Percentiles rank a stretch among this genome's conserved stretches.
Evolutionary conservation across 2,888 invertebrate genomes (phyloP).

Genomic region (Malthinus seriepunctatus): DNA sequence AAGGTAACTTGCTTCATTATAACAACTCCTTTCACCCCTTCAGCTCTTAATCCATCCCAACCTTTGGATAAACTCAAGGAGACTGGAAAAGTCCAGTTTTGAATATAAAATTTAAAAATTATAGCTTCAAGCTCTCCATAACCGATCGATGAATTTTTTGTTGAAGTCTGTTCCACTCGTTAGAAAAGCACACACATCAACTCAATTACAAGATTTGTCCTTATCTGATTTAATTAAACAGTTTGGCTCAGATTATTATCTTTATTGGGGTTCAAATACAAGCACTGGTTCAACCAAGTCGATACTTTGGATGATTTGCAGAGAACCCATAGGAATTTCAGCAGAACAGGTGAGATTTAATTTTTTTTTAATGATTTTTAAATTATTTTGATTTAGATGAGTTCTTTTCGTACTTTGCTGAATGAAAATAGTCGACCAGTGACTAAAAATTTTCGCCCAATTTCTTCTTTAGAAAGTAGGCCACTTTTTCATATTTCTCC

Average conservation of each 20-base stretch:
- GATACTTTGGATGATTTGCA: slow-evolving; percentile 66
- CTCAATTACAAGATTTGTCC: slow-evolving; percentile 58
- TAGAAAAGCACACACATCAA: slow-evolving; percentile 56
- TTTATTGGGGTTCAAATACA: slow-evolving; percentile 65
- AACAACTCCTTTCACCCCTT: no score
- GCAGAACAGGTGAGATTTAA: slow-evolving; percentile 58
- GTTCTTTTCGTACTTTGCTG: slow-evolving; percentile 59
- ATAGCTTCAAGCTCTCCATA: slow-evolving; percentile 56
- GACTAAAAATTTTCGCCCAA: slow-evolving; percentile 58
- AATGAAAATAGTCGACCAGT: slow-evolving; percentile 55
- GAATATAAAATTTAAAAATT: slow-evolving; percentile 30
- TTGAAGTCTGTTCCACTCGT: slow-evolving; percentile 58
- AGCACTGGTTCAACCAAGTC: slow-evolving; percentile 55
- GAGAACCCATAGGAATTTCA: slow-evolving; percentile 62
- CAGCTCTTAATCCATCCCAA: no score
- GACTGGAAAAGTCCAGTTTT: no score
- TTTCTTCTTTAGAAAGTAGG: slow-evolving; percentile 54
- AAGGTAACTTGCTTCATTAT: slow-evolving; percentile 45
- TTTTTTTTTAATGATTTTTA: neutral
- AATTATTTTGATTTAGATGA: slow-evolving; percentile 53
- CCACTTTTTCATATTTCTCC: slow-evolving; percentile 61
- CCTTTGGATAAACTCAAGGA: no score
- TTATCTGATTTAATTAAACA: slow-evolving; percentile 59
- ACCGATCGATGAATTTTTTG: slow-evolving; percentile 55
- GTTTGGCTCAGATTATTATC: slow-evolving; percentile 65